A percentile compares a stretch with the other conserved stretches of the same genome.
Evolutionary conservation across 53 echinoderm and acorn worm species (phyloP).

Genomic region (Hippasteria phrygiana): DNA sequence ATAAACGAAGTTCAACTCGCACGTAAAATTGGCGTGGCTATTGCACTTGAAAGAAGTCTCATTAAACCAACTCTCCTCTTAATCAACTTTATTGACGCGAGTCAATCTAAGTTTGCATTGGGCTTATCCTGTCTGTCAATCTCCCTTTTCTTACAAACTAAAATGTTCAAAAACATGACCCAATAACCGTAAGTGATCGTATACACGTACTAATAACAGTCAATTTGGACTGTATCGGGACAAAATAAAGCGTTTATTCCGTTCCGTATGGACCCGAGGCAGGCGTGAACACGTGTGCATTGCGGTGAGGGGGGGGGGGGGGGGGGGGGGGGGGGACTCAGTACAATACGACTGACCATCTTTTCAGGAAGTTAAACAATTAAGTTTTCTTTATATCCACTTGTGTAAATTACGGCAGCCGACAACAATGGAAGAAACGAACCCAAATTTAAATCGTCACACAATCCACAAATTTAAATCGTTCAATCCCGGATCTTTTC

Average conservation of each 20-base stretch:
- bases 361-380: constrained; percentile 47
- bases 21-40: too few species aligned
- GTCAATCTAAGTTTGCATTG: not conserved
- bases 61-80: too few species aligned
- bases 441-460: too few species aligned
- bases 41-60: too few species aligned
- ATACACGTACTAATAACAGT: not conserved
- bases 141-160: not conserved
- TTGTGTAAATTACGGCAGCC: constrained; percentile 49
- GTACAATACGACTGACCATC: constrained; percentile 11
- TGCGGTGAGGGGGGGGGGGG: too few species aligned
- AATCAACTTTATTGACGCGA: too few species aligned
- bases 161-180: not conserved
- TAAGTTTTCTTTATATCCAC: constrained; percentile 37
- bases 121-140: not conserved
- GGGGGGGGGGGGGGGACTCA: not conserved
- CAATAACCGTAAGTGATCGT: not conserved
- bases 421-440: constrained; percentile 25
- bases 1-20: too few species aligned
- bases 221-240: not conserved
- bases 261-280: not conserved
- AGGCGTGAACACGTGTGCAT: constrained; percentile 43
- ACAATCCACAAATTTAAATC: constrained; percentile 53
- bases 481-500: constrained; percentile 29
- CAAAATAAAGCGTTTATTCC: constrained; percentile 1